Conservation (phyloP, 2,113 vertebrate species). For the Dolichotis patagonum region DNA sequence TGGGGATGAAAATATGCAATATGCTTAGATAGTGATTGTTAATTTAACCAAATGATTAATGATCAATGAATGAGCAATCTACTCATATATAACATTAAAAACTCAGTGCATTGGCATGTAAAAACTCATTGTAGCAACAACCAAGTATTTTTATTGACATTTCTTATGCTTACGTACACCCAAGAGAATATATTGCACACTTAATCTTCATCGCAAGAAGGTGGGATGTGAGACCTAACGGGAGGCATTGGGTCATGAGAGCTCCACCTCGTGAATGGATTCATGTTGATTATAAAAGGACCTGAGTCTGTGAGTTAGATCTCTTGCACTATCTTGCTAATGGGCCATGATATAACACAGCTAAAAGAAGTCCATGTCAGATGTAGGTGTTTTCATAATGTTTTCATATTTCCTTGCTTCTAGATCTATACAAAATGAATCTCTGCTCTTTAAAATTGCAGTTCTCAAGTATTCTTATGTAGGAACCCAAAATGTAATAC, state of each 20-base stretch:
- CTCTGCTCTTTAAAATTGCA: not conserved
- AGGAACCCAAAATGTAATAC: not conserved
- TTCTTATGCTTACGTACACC: not conserved
- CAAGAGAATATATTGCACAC: not conserved
- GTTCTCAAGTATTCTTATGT: not conserved
- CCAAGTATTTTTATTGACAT: rapidly evolving
- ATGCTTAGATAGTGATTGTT: not conserved
- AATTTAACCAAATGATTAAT: not conserved
- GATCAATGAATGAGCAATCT: not conserved
- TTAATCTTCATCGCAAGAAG: not conserved
- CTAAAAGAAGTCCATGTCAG: not conserved
- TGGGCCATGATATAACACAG: not conserved
- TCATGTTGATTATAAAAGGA: not conserved
- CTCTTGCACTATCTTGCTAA: not conserved
- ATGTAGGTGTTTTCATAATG: not conserved
- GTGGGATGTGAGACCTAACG: not conserved
- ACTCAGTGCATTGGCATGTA: not conserved
- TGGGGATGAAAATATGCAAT: not conserved
- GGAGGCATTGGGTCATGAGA: not conserved
- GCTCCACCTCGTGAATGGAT: not conserved
- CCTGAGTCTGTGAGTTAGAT: not conserved
- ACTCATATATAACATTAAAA: not conserved
- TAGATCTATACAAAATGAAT: not conserved
- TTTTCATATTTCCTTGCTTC: not conserved
- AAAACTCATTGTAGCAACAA: not conserved